Evolutionary conservation across 2,888 invertebrate species (phyloP).

Genomic region (Tipula helvola): DNA sequence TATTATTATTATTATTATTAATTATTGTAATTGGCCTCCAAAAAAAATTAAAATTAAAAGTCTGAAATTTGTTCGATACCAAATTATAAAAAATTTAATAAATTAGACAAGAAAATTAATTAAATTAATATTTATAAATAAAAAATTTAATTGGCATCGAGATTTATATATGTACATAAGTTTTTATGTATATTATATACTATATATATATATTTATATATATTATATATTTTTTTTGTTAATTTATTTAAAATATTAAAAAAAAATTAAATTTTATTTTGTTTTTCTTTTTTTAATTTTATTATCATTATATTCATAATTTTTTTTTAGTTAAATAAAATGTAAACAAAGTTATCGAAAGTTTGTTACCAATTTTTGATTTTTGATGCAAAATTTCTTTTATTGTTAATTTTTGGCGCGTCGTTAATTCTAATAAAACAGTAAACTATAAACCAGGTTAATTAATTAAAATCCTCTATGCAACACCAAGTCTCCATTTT

Average conservation of each 20-base stretch:
- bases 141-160: neutral
- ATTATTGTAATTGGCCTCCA: slow-evolving; percentile 20
- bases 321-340: neutral
- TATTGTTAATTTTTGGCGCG: neutral
- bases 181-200: neutral
- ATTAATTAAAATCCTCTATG: neutral
- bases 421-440: neutral
- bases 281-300: neutral
- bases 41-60: slow-evolving; percentile 16
- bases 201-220: neutral
- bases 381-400: neutral
- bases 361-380: neutral
- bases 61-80: slow-evolving; percentile 21
- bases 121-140: neutral
- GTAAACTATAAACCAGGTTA: neutral
- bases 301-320: neutral
- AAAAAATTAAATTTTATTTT: neutral
- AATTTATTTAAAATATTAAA: neutral
- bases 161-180: neutral
- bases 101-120: neutral
- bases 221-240: neutral
- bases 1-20: neutral
- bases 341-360: neutral
- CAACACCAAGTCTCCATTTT: neutral
- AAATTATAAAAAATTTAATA: slow-evolving; percentile 15